Evolutionary conservation across 2,888 invertebrate species (phyloP).

Genomic region (Pyrrhia umbra): DNA sequence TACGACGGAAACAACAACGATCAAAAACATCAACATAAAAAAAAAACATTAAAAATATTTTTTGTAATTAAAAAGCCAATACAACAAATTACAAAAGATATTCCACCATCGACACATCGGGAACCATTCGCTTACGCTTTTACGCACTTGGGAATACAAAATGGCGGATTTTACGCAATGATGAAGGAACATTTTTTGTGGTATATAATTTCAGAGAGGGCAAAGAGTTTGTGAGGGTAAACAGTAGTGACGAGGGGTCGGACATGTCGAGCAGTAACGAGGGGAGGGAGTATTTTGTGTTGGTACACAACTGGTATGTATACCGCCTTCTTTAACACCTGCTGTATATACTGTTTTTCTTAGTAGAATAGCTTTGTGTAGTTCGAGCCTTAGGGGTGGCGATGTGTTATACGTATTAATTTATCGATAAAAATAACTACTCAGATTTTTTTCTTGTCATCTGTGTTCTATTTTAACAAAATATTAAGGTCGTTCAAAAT

Average conservation of each 20-base stretch:
- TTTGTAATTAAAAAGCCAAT: constrained; percentile 41
- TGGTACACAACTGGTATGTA: constrained; percentile 85
- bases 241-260: constrained; percentile 83
- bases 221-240: constrained; percentile 83
- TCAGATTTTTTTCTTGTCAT: not conserved
- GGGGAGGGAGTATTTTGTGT: constrained; percentile 82
- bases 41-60: constrained; percentile 39
- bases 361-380: constrained; percentile 44
- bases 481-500: constrained; percentile 3
- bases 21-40: constrained; percentile 36
- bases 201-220: constrained; percentile 84
- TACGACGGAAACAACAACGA: constrained; percentile 12
- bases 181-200: constrained; percentile 61
- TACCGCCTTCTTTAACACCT: constrained; percentile 63
- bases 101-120: constrained; percentile 64
- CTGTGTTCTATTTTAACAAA: not conserved
- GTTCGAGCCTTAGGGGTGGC: constrained; percentile 51
- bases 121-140: constrained; percentile 67
- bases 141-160: constrained; percentile 56
- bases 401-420: constrained; percentile 6
- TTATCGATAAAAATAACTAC: not conserved
- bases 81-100: constrained; percentile 52
- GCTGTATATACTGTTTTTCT: constrained; percentile 48
- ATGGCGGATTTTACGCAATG: constrained; percentile 64
- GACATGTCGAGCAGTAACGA: constrained; percentile 77